Conservation (phyloP, 2,888 invertebrate species). For the Hirtodrosophila histrioides region DNA sequence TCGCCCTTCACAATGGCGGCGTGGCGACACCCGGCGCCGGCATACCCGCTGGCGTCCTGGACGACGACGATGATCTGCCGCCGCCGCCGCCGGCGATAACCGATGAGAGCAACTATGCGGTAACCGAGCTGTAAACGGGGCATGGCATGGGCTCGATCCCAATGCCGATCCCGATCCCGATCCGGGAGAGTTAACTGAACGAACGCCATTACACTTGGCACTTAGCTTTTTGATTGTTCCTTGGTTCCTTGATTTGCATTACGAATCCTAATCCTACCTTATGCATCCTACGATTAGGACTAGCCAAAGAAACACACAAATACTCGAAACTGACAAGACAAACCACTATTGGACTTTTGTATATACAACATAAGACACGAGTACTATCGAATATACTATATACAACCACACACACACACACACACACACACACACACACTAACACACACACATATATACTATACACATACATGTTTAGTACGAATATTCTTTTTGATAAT, state of each 20-base stretch:
- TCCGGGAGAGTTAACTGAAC: no score
- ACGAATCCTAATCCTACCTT: slow-evolving; percentile 25
- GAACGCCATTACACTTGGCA: not conserved
- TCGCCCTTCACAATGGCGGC: slow-evolving; percentile 67
- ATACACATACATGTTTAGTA: slow-evolving; percentile 48
- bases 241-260: slow-evolving; percentile 36
- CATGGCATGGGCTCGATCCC: no score
- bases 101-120: slow-evolving; percentile 84
- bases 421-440: slow-evolving; percentile 3
- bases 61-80: slow-evolving; percentile 82
- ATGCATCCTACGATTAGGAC: slow-evolving; percentile 31
- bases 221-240: slow-evolving; percentile 36
- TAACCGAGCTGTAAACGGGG: slow-evolving; percentile 83
- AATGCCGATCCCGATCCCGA: no score
- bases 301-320: slow-evolving; percentile 37
- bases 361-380: slow-evolving; percentile 30
- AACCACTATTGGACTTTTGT: slow-evolving; percentile 59
- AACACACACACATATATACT: slow-evolving; percentile 9
- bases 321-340: slow-evolving; percentile 32
- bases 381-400: no score
- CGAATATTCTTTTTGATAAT: slow-evolving; percentile 68
- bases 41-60: slow-evolving; percentile 35
- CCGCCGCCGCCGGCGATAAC: slow-evolving; percentile 83
- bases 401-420: slow-evolving; percentile 4
- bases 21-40: slow-evolving; percentile 3